A percentile compares a stretch with the other conserved stretches of the same genome.
phyloP scores from a whole-genome alignment of 2,797 vertebrate species.

The Philypnodon macrostomus region DNA sequence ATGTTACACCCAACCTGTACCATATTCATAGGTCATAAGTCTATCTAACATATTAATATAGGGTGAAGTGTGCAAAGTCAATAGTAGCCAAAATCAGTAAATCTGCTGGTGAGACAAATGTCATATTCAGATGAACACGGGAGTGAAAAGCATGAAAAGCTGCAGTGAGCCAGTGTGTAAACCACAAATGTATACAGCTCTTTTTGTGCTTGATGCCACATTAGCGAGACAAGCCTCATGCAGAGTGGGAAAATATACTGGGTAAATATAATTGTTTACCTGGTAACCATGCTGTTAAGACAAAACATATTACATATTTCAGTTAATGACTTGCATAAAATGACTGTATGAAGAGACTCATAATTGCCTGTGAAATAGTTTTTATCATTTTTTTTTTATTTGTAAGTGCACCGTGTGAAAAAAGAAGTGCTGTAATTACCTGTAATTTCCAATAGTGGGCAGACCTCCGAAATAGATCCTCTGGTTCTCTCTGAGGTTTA shows the following conservation, averaged over 20 bases:
- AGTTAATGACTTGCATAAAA: no score
- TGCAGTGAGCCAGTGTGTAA: conserved; percentile 23
- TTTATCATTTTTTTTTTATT: neutral
- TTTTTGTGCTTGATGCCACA: conserved; percentile 17
- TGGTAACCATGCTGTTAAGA: conserved; percentile 86
- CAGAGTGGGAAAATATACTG: conserved; percentile 43
- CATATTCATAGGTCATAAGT: no score
- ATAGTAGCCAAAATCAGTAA: neutral
- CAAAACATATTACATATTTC: conserved; percentile 51
- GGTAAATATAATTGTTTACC: conserved; percentile 79
- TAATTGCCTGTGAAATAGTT: neutral
- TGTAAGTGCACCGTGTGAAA: neutral
- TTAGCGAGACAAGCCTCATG: conserved; percentile 66
- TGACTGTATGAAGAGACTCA: neutral
- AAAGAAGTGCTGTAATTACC: conserved; percentile 71
- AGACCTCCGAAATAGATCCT: conserved; percentile 96
- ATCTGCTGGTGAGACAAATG: conserved; percentile 40
- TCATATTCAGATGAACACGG: conserved; percentile 46
- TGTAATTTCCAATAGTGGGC: conserved; percentile 88
- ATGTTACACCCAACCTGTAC: no score
- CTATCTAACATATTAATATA: no score
- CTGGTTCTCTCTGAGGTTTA: conserved; percentile 90
- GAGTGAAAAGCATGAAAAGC: conserved; percentile 34
- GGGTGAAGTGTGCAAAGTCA: neutral
- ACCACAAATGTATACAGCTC: conserved; percentile 7